Evolutionary conservation across 2,113 vertebrate genomes (phyloP).

Genomic region (human): GRCh38 chr2:159985001-159985500

Average conservation of each 20-base stretch:
- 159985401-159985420: constrained; percentile 21
- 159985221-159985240: not conserved
- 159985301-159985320: not conserved
- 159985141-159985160: constrained; percentile 39
- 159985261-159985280: not conserved
- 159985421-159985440: constrained; percentile 20
- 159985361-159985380: not conserved
- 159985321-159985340: not conserved
- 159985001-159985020: constrained; percentile 67
- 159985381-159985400: not conserved
- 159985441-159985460: not conserved
- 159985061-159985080: not conserved
- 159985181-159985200: constrained; percentile 9
- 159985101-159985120: not conserved
- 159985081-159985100: not conserved
- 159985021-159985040: not conserved
- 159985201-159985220: constrained; percentile 9
- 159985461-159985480: not conserved
- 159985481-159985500: not conserved
- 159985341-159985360: not conserved
- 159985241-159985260: not conserved
- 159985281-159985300: not conserved
- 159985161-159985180: not conserved
- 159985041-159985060: constrained; percentile 42
- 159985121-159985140: constrained; percentile 44